phyloP scores from a whole-genome alignment of 2,888 invertebrate species.

The Gortyna flavago region DNA sequence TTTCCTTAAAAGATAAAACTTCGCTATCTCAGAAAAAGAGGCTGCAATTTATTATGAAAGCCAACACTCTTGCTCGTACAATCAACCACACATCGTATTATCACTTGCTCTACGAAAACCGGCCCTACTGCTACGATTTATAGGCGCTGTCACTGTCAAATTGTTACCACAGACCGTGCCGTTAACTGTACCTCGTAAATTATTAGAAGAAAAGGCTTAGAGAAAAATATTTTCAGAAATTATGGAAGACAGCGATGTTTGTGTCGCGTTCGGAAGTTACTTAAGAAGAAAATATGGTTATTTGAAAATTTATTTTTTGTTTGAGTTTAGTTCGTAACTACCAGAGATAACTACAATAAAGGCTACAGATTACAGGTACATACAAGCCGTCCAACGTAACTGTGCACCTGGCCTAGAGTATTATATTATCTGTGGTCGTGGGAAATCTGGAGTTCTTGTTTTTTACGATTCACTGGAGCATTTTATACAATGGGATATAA shows the following conservation, averaged over 20 bases:
- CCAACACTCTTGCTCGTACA: neutral
- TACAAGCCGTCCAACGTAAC: too few relatives aligned
- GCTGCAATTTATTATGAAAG: constrained; percentile 22
- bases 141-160: neutral
- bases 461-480: neutral
- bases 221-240: constrained; percentile 10
- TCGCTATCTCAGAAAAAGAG: neutral
- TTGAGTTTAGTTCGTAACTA: too few relatives aligned
- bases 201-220: constrained; percentile 1
- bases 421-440: neutral
- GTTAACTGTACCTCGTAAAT: neutral
- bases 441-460: neutral
- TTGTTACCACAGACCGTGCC: neutral
- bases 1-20: constrained; percentile 31
- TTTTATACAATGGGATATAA: constrained; percentile 8
- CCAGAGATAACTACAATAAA: too few relatives aligned
- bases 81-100: too few relatives aligned
- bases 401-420: too few relatives aligned
- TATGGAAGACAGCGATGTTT: neutral
- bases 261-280: neutral
- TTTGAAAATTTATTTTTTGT: too few relatives aligned
- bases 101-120: neutral
- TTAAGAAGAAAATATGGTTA: neutral
- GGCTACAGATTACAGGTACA: too few relatives aligned
- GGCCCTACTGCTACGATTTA: neutral